Conservation (phyloP, 2,888 invertebrate genomes). For the Tetheella fluctuosa region DNA sequence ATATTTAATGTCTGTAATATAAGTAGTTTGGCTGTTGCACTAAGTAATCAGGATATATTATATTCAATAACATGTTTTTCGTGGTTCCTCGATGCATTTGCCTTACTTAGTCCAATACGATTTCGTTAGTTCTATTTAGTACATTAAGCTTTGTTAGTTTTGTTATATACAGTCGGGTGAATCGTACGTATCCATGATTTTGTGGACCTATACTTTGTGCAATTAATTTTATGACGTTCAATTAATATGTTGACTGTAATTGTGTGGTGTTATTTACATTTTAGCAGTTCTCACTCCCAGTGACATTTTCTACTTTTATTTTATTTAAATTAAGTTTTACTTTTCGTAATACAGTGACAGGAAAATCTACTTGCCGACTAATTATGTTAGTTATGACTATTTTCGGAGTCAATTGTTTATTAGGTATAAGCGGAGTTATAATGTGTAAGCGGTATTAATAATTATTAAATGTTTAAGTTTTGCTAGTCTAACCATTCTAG, state of each 20-base stretch:
- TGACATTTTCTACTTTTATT: conserved; percentile 22
- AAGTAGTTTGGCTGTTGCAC: conserved; percentile 20
- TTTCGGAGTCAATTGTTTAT: conserved; percentile 38
- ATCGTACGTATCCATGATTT: not conserved
- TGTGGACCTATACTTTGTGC: conserved; percentile 9
- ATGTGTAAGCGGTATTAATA: conserved; percentile 24
- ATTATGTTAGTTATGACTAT: conserved; percentile 30
- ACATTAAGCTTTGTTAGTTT: conserved; percentile 12
- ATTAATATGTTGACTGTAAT: not conserved
- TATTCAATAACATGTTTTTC: conserved; percentile 41
- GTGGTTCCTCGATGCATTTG: conserved; percentile 80
- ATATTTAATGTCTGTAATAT: conserved; percentile 15
- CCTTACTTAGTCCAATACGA: conserved; percentile 58
- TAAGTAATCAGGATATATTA: conserved; percentile 31
- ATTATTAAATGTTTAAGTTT: conserved; percentile 34
- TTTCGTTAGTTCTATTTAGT: conserved; percentile 23
- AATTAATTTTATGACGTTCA: conserved; percentile 8
- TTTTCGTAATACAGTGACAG: conserved; percentile 23
- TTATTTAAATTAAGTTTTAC: conserved; percentile 23
- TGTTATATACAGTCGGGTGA: conserved; percentile 26
- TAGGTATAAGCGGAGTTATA: conserved; percentile 38
- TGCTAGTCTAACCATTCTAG: conserved; percentile 45
- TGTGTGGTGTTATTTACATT: not conserved
- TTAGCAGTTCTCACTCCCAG: not conserved
- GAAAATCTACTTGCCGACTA: conserved; percentile 39